Base-by-base conservation (phyloP, 1,140 invertebrate species). In the Bombus picipes region DNA sequence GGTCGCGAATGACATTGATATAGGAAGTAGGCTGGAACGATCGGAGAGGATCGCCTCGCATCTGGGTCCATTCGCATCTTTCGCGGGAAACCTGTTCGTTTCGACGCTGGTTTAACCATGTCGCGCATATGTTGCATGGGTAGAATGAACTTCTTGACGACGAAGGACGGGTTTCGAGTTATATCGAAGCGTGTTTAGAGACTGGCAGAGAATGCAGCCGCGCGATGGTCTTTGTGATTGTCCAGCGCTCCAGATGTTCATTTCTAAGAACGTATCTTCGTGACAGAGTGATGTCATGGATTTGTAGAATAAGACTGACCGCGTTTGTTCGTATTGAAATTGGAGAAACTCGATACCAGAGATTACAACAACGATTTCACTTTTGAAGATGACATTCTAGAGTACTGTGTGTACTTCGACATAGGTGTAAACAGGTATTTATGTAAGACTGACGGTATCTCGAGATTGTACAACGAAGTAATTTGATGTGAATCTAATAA, bases 31-130 rank as follows among this genome's bases (percentile, higher is more conserved):
- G 66, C 53, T 72, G 66, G 2, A 72, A 72, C 66, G 75, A 71
- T 59, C 53, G 28, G 8, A 28, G 22, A 65, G n/a, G 62, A 10
- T 77, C 32, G 81, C 6, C 34, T 59, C 28, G 65, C 83, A 85
- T 77, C 83, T 85, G 83, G 83, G 28, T 15, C 32, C 32, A 15
- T 41, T 28, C 32, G 32, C 66, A 43, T 85, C 83, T 65, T 28
- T 32, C 76, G 59, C 53, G 77, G 18, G 77, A 85, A 85, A 85
- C 83, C 83, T 80, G 83, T 85, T 85, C 83, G 83, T 85, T 85
- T 85, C 41, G 34, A 85, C 76, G 59, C 68, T n/a, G 28, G 68
- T 72, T 66, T 4, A 72, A 39, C 71, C 77, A 13, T 47, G 59
- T 53, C 28, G n/a, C 15, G 32, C 59, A 66, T 47, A 53, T 28